phyloP scores from a whole-genome alignment of 2,113 vertebrate genomes.

The Actinemys pallida region DNA sequence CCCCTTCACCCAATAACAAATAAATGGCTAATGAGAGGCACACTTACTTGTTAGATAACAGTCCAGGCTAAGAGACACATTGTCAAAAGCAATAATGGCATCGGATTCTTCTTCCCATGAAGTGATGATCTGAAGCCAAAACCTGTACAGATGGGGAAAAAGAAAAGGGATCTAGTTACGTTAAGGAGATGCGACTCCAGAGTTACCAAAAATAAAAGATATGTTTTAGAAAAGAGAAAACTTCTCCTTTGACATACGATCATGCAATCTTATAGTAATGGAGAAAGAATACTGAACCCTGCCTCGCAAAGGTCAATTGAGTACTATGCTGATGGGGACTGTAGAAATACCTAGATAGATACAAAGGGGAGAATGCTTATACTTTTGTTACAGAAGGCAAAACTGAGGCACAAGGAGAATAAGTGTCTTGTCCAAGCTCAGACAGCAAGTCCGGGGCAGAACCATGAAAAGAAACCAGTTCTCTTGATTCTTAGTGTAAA shows the following conservation, averaged over 20 bases:
- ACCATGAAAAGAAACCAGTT: neutral
- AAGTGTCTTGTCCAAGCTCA: neutral
- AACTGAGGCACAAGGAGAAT: neutral
- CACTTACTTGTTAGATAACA: conserved; percentile 98
- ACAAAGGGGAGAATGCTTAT: neutral
- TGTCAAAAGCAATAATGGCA: conserved; percentile 90
- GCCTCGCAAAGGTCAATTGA: neutral
- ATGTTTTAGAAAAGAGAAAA: neutral
- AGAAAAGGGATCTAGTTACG: conserved; percentile 32
- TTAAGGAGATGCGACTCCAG: conserved; percentile 2
- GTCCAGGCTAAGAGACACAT: conserved; percentile 95
- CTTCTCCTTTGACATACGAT: neutral
- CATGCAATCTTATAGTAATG: neutral
- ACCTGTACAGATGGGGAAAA: conserved; percentile 80
- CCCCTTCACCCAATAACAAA: neutral
- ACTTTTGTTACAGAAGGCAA: neutral
- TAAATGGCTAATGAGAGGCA: conserved; percentile 24
- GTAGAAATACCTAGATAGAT: neutral
- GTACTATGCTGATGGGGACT: neutral
- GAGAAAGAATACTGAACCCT: neutral
- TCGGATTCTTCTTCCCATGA: conserved; percentile 88
- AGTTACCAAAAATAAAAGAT: neutral
- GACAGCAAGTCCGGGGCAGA: neutral
- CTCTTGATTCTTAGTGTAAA: neutral
- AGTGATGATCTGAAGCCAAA: conserved; percentile 92